Evolutionary conservation across 1,140 invertebrate genomes (phyloP).

Genomic region (Temnothorax longispinosus): DNA sequence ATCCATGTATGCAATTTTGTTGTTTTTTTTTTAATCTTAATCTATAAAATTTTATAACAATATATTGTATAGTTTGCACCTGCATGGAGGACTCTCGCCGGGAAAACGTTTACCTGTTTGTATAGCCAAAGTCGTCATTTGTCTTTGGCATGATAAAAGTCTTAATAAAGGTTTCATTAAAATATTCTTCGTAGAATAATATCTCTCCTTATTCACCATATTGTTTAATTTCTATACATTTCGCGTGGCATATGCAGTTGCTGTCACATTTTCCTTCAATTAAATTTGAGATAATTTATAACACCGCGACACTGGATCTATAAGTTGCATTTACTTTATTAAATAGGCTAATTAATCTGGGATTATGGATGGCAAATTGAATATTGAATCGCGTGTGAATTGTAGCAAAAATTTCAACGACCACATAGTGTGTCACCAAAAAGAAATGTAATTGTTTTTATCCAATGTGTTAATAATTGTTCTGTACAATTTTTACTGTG

Average conservation of each 20-base stretch:
- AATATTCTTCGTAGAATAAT: conserved; percentile 59
- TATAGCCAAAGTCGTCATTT: conserved; percentile 77
- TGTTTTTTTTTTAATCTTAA: background rate
- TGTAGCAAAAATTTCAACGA: background rate
- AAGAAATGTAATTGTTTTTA: background rate
- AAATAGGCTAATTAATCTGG: background rate
- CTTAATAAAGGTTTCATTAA: conserved; percentile 83
- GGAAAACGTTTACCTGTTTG: conserved; percentile 74
- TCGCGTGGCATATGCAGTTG: background rate
- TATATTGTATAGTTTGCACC: conserved; percentile 52
- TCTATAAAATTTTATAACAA: background rate
- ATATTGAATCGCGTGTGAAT: background rate
- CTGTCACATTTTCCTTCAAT: background rate
- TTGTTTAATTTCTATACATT: background rate
- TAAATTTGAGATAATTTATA: background rate
- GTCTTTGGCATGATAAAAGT: conserved; percentile 76
- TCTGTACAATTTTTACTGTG: background rate
- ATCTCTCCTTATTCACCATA: background rate
- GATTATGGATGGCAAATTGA: background rate
- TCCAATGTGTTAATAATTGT: background rate
- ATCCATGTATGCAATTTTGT: background rate
- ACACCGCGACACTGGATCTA: background rate
- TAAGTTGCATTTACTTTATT: background rate
- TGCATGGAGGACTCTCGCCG: conserved; percentile 56
- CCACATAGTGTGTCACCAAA: background rate